Conservation (phyloP, 2,888 invertebrate genomes). For the Cephus pulcher region DNA sequence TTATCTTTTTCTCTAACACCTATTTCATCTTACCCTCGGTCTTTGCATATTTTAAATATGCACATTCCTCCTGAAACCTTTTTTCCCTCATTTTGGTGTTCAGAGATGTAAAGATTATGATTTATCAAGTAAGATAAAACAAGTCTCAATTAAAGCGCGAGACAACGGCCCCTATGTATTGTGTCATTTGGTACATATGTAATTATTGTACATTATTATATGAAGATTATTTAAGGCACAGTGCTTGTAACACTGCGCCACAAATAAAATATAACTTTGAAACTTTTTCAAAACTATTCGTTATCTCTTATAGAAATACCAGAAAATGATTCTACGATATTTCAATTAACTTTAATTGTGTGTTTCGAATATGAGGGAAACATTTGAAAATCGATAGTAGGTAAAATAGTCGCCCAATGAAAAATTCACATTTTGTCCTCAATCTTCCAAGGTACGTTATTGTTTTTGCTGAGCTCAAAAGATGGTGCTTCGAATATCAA, state of each 20-base stretch:
- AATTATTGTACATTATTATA: slow-evolving; percentile 6
- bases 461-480: slow-evolving; percentile 2
- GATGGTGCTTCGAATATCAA: slow-evolving; percentile 3
- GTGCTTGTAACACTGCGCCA: not conserved
- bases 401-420: not conserved
- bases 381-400: not conserved
- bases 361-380: not conserved
- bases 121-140: not conserved
- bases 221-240: not conserved
- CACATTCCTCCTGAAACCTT: too few relatives aligned
- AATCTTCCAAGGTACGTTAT: not conserved
- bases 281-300: not conserved
- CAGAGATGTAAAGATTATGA: not conserved
- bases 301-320: not conserved
- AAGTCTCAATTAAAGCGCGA: not conserved
- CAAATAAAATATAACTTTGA: slow-evolving; percentile 5
- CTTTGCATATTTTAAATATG: too few relatives aligned
- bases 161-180: not conserved
- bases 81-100: not conserved
- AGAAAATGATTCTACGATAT: not conserved
- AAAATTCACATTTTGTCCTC: not conserved
- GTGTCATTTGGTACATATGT: not conserved
- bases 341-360: not conserved
- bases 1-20: not conserved
- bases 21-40: too few relatives aligned